These are phyloP conservation scores for Sturnus vulgaris DNA, from an alignment of 2,113 vertebrate species.

Conservation along the genomic window DNA sequence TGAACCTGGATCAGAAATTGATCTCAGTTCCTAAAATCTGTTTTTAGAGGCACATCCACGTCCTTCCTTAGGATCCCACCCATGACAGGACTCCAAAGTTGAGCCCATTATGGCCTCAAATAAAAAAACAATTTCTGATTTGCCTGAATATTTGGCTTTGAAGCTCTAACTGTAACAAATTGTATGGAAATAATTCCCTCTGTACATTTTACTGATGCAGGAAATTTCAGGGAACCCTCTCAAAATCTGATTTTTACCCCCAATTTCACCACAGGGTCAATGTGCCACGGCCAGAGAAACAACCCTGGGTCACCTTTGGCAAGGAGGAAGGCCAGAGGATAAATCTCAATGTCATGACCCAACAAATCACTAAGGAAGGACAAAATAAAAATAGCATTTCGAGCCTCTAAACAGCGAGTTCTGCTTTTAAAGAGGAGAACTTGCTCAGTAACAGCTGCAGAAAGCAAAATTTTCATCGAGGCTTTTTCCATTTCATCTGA, in stretches of 20 bases:
- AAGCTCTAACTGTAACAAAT: neutral
- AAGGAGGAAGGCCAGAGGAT: neutral
- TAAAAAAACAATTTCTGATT: neutral
- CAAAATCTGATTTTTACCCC: neutral
- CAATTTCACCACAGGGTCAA: neutral
- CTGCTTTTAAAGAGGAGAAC: slow-evolving; percentile 16
- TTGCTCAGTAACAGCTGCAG: slow-evolving; percentile 35
- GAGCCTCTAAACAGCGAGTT: neutral
- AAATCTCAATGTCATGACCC: neutral
- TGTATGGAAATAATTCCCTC: neutral
- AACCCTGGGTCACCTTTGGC: neutral
- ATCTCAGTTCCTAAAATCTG: neutral
- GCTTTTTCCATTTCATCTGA: neutral
- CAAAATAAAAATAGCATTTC: neutral
- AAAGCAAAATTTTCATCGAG: slow-evolving; percentile 8
- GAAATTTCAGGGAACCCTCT: neutral
- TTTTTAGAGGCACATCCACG: neutral
- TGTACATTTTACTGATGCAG: accelerated
- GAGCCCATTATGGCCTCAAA: neutral
- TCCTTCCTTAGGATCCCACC: neutral
- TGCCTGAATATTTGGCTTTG: neutral
- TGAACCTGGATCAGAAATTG: neutral
- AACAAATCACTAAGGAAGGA: neutral
- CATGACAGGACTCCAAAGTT: neutral
- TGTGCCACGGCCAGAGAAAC: neutral